phyloP scores from a whole-genome alignment of 2,888 invertebrate genomes.

The Drosophila multiciliata region DNA sequence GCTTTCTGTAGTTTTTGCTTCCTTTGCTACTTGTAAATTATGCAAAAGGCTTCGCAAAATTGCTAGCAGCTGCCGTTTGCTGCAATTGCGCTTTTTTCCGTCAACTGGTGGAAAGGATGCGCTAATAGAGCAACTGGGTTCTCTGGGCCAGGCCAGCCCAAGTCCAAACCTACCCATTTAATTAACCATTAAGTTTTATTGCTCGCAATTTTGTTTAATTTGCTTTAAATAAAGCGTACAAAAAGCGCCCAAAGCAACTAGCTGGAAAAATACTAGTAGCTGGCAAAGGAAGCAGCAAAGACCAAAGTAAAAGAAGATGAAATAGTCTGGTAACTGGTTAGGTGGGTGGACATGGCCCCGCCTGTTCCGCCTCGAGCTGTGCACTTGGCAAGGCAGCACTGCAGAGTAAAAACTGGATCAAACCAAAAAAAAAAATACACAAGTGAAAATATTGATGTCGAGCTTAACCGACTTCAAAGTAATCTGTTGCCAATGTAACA shows the following conservation, averaged over 20 bases:
- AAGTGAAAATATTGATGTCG: neutral
- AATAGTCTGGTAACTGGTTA: constrained; percentile 52
- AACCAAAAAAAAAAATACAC: constrained; percentile 9
- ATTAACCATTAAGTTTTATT: constrained; percentile 81
- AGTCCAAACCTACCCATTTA: constrained; percentile 75
- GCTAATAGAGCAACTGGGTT: constrained; percentile 28
- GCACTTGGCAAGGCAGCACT: constrained; percentile 14
- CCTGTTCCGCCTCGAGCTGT: constrained; percentile 26
- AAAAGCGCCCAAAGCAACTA: constrained; percentile 40
- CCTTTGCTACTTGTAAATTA: constrained; percentile 77
- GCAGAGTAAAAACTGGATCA: constrained; percentile 33
- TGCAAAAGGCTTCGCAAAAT: constrained; percentile 75
- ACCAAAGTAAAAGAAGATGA: constrained; percentile 10
- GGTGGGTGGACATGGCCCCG: constrained; percentile 50
- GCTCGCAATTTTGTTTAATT: constrained; percentile 81
- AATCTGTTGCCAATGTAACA: neutral
- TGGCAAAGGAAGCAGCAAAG: constrained; percentile 23
- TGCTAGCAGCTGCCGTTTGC: constrained; percentile 68
- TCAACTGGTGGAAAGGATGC: constrained; percentile 46
- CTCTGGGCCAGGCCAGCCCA: constrained; percentile 36
- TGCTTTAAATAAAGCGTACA: constrained; percentile 74
- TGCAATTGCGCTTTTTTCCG: constrained; percentile 33
- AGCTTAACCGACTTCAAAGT: neutral
- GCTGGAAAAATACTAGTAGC: constrained; percentile 43
- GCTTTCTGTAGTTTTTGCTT: constrained; percentile 26